Evolutionary conservation across 2,113 vertebrate genomes (phyloP).

Genomic region (Cynopterus brachyotis): DNA sequence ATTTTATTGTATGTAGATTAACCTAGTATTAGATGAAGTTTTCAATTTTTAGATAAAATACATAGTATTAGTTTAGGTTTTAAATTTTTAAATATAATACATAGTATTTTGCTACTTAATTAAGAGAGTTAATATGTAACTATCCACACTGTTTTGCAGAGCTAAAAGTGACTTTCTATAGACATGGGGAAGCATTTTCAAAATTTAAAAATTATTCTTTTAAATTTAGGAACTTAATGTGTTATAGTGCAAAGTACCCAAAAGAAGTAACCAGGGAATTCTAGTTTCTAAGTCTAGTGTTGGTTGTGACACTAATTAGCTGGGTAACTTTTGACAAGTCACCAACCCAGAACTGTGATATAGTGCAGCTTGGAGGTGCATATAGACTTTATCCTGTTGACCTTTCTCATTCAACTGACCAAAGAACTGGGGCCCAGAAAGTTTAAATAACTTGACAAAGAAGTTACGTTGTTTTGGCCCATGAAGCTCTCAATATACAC

Average conservation of each 20-base stretch:
- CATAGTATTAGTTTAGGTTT: neutral
- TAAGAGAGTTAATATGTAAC: neutral
- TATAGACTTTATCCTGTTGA: neutral
- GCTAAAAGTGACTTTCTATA: neutral
- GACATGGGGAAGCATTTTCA: neutral
- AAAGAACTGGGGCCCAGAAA: neutral
- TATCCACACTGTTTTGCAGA: neutral
- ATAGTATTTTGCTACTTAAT: conserved; percentile 17
- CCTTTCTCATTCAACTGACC: neutral
- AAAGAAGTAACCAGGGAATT: neutral
- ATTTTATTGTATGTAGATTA: neutral
- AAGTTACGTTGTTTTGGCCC: conserved; percentile 18
- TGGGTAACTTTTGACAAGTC: neutral
- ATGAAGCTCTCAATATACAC: neutral
- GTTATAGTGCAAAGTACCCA: neutral
- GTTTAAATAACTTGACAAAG: conserved; percentile 40
- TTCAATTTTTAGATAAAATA: neutral
- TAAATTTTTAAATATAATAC: neutral
- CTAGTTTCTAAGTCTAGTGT: neutral
- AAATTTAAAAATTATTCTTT: neutral
- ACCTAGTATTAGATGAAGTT: neutral
- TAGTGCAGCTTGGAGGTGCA: neutral
- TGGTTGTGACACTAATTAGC: neutral
- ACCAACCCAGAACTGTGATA: neutral
- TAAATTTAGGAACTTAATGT: neutral